Evolutionary conservation across 1,140 invertebrate species (phyloP).

Genomic region (Dreissena polymorpha): DNA sequence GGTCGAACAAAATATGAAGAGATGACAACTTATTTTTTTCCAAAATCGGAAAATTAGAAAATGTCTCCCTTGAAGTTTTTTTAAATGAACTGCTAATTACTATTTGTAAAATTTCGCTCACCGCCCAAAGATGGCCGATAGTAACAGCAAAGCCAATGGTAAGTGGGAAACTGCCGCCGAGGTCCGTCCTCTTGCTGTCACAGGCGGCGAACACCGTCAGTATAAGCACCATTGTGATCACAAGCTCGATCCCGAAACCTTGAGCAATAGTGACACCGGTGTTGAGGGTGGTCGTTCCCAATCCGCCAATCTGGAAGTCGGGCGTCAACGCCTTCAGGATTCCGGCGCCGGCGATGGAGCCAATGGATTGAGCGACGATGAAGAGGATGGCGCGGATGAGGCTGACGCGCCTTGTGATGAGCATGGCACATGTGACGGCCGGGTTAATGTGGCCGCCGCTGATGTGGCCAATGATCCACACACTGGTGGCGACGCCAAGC

Average conservation of each 20-base stretch:
- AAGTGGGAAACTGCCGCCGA: constrained; percentile 91
- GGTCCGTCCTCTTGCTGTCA: constrained; percentile 88
- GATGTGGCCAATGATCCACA: constrained; percentile 86
- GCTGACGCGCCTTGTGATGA: constrained; percentile 79
- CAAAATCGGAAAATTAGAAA: no score
- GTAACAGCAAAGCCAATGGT: constrained; percentile 89
- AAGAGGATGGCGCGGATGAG: constrained; percentile 72
- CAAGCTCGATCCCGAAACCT: constrained; percentile 90
- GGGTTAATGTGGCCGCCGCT: constrained; percentile 95
- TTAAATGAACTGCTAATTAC: no score
- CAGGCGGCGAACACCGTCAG: constrained; percentile 93
- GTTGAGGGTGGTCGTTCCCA: constrained; percentile 83
- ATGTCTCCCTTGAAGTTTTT: no score
- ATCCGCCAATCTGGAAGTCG: constrained; percentile 80
- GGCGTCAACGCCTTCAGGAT: constrained; percentile 83
- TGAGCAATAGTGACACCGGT: constrained; percentile 78
- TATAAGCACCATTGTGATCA: constrained; percentile 94
- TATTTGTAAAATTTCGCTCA: constrained; percentile 67
- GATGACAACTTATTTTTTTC: no score
- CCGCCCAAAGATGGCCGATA: constrained; percentile 89
- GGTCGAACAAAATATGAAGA: no score
- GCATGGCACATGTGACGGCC: constrained; percentile 89
- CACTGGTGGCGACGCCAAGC: constrained; percentile 74
- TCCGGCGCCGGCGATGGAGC: constrained; percentile 88
- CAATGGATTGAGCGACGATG: constrained; percentile 81